A percentile compares a stretch with the other conserved stretches of the same genome.
Evolutionary conservation across 2,113 vertebrate genomes (phyloP).

Genomic region (Istiophorus platypterus): DNA sequence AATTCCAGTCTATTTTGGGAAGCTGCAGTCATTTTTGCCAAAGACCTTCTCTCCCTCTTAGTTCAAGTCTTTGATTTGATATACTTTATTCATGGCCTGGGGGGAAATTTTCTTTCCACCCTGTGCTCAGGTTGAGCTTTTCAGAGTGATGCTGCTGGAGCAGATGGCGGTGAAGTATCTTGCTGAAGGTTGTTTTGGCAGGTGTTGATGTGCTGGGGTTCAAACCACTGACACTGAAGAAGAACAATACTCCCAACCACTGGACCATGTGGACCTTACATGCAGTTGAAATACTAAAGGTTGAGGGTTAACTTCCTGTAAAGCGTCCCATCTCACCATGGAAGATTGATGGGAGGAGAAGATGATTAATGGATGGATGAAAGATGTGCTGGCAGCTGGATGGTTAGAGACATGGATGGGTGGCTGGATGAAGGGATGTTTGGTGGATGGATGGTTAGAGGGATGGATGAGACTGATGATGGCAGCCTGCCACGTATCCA

Average conservation of each 20-base stretch:
- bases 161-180: slow-evolving; percentile 39
- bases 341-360: slow-evolving; percentile 45
- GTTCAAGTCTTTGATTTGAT: slow-evolving; percentile 40
- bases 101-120: slow-evolving; percentile 17
- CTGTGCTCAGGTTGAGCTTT: slow-evolving; percentile 1
- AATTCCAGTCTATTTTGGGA: slow-evolving; percentile 62
- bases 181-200: slow-evolving; percentile 59
- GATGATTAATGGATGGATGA: slow-evolving; percentile 57
- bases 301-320: slow-evolving; percentile 48
- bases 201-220: slow-evolving; percentile 41
- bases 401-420: neutral
- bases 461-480: slow-evolving; percentile 50
- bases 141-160: neutral
- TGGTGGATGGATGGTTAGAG: slow-evolving; percentile 21
- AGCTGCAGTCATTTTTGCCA: slow-evolving; percentile 24
- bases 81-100: slow-evolving; percentile 40
- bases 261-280: slow-evolving; percentile 42
- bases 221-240: slow-evolving; percentile 45
- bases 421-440: neutral
- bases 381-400: slow-evolving; percentile 53
- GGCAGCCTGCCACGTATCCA: slow-evolving; percentile 78
- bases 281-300: slow-evolving; percentile 48
- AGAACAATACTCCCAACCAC: slow-evolving; percentile 25
- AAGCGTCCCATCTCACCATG: slow-evolving; percentile 9
- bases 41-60: slow-evolving; percentile 31